A percentile compares a stretch with the other conserved stretches of the same genome.
phyloP scores from a whole-genome alignment of 1,140 invertebrate species.

The Brachionus calyciflorus region DNA sequence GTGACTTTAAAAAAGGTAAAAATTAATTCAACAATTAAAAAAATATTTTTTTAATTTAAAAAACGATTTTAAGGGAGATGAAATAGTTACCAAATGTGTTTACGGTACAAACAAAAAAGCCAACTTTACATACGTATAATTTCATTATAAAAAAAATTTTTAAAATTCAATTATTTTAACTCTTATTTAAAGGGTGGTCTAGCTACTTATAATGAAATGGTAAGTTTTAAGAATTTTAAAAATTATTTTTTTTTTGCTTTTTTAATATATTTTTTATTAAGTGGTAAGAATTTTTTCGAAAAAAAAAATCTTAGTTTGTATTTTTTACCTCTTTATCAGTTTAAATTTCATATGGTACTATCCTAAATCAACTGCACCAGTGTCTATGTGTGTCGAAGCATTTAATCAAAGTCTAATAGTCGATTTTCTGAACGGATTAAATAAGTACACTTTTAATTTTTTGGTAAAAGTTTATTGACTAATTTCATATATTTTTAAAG shows the following conservation, averaged over 20 bases:
- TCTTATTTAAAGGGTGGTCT: neutral
- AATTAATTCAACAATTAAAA: neutral
- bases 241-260: too few species aligned
- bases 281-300: neutral
- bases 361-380: neutral
- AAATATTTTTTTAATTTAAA: too few species aligned
- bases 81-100: conserved; percentile 17
- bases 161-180: neutral
- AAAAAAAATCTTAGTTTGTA: neutral
- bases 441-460: too few species aligned
- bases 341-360: neutral
- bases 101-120: neutral
- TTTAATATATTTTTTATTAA: too few species aligned
- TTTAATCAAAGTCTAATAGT: too few species aligned
- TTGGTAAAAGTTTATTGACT: too few species aligned
- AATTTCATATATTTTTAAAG: too few species aligned
- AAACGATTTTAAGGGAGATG: conserved; percentile 15
- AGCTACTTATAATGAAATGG: neutral
- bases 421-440: too few species aligned
- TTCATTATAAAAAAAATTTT: neutral
- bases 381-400: too few species aligned
- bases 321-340: neutral
- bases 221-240: neutral
- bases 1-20: conserved; percentile 1
- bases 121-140: conserved; percentile 10